These are phyloP conservation scores for Leucophenga varia DNA, from an alignment of 1,140 invertebrate genomes.

Conservation along the genomic window DNA sequence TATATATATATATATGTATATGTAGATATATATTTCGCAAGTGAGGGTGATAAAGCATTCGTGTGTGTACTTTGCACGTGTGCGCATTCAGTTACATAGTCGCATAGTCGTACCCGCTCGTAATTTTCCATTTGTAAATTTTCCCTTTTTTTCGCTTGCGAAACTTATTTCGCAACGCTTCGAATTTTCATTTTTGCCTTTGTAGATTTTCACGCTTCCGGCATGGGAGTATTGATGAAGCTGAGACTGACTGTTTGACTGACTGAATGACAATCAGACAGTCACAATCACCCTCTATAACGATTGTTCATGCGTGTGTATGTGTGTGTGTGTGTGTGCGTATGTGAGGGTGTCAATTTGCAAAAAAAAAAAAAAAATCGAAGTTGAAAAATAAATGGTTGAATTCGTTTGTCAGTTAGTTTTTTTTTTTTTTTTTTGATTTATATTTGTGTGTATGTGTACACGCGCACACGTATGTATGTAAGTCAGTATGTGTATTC, in stretches of 20 bases:
- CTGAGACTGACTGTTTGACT: conserved; percentile 31
- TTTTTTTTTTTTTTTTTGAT: too few relatives aligned
- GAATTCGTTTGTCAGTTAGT: conserved; percentile 17
- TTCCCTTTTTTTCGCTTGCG: conserved; percentile 36
- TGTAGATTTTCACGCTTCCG: conserved; percentile 53
- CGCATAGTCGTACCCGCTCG: conserved; percentile 4
- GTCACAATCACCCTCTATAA: conserved; percentile 28
- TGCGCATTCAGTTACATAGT: conserved; percentile 23
- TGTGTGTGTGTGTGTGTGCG: conserved; percentile 19
- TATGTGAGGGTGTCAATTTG: conserved; percentile 49
- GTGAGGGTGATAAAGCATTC: conserved; percentile 11
- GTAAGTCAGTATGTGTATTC: too few relatives aligned
- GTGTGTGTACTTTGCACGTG: conserved; percentile 33
- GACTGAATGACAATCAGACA: conserved; percentile 44
- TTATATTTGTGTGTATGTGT: too few relatives aligned
- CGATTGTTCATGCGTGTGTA: conserved; percentile 10
- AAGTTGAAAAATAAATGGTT: conserved; percentile 53
- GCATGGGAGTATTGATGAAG: conserved; percentile 46
- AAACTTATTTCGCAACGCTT: too few relatives aligned
- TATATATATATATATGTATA: conserved; percentile 16
- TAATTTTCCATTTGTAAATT: conserved; percentile 54
- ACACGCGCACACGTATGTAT: conserved; percentile 36
- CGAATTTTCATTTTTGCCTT: not conserved
- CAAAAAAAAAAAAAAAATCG: conserved; percentile 42
- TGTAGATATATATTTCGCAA: too few relatives aligned